These are phyloP conservation scores for Glossophaga mutica DNA, from an alignment of 2,797 vertebrate species.

Conservation along the genomic window DNA sequence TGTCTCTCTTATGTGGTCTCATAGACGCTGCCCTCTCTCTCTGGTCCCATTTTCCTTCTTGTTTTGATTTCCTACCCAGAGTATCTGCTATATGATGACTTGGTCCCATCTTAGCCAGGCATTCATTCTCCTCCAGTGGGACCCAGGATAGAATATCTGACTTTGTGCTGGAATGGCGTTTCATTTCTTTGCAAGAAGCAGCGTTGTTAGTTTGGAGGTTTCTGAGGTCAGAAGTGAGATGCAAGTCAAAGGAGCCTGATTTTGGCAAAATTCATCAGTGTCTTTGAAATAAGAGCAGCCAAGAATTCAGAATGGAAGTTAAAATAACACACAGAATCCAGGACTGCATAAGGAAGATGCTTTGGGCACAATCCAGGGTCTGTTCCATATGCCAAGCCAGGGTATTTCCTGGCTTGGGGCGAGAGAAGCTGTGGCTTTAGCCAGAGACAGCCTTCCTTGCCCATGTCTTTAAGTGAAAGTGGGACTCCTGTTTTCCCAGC, in stretches of 20 bases:
- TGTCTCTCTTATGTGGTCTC: background rate
- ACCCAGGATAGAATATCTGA: background rate
- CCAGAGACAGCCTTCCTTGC: background rate
- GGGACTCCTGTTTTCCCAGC: background rate
- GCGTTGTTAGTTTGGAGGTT: background rate
- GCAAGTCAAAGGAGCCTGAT: background rate
- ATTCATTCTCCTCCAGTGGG: background rate
- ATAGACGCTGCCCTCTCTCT: background rate
- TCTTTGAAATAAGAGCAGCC: background rate
- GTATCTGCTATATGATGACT: background rate
- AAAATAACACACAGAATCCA: background rate
- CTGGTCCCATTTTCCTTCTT: background rate
- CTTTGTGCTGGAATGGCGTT: background rate
- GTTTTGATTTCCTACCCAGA: background rate
- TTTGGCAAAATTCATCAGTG: background rate
- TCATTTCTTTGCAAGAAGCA: background rate
- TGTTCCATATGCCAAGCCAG: background rate
- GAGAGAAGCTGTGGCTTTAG: background rate
- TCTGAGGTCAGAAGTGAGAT: background rate
- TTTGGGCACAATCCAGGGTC: background rate
- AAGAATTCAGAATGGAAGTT: background rate
- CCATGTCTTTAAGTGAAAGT: background rate
- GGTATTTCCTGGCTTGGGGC: background rate
- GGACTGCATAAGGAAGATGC: background rate
- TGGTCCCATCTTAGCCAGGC: background rate